Conservation (phyloP, 2,113 vertebrate species). For the Lepus americanus region DNA sequence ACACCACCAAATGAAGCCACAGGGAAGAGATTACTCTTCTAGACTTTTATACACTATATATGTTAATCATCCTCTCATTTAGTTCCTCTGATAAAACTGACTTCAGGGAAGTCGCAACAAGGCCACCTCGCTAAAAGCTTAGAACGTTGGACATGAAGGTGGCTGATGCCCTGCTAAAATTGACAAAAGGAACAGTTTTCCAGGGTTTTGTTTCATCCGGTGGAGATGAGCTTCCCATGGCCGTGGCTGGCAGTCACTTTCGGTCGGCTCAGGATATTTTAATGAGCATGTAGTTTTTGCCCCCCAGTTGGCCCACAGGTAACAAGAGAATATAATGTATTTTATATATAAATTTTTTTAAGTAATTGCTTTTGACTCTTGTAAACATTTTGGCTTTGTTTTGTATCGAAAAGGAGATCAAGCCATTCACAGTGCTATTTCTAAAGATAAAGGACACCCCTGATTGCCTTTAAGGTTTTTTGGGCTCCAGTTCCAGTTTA, state of each 20-base stretch:
- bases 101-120: conserved; percentile 89
- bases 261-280: conserved; percentile 84
- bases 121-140: conserved; percentile 88
- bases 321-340: conserved; percentile 86
- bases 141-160: conserved; percentile 81
- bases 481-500: conserved; percentile 88
- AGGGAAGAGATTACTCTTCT: conserved; percentile 93
- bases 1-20: conserved; percentile 95
- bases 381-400: conserved; percentile 90
- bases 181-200: conserved; percentile 80
- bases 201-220: conserved; percentile 68
- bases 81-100: conserved; percentile 91
- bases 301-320: conserved; percentile 85
- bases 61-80: conserved; percentile 92
- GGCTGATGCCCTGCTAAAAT: conserved; percentile 85
- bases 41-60: conserved; percentile 93
- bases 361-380: conserved; percentile 83
- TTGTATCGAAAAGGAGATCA: conserved; percentile 85
- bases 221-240: conserved; percentile 82
- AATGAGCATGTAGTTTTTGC: conserved; percentile 79
- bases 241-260: conserved; percentile 76
- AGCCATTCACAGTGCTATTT: conserved; percentile 88
- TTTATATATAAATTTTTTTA: conserved; percentile 85
- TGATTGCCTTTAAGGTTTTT: conserved; percentile 86
- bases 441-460: conserved; percentile 82